Conservation (phyloP, 2,797 vertebrate genomes). For the Sebastolobus altivelis region DNA sequence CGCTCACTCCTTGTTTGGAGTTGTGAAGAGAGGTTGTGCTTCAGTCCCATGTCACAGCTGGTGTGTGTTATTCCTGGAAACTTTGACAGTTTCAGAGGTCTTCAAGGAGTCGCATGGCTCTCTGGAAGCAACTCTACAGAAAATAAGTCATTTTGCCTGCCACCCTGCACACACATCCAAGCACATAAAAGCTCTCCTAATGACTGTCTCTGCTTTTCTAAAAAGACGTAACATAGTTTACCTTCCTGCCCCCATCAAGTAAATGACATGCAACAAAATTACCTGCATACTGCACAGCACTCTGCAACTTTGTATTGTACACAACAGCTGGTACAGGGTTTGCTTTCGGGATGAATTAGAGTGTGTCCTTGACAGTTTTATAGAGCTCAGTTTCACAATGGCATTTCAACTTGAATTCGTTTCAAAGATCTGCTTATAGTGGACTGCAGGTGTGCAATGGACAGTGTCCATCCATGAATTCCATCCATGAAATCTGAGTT, state of each 20-base stretch:
- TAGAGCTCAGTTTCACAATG: slow-evolving; percentile 34
- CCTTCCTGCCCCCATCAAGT: not conserved
- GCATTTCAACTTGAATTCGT: slow-evolving; percentile 42
- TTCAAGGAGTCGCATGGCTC: slow-evolving; percentile 77
- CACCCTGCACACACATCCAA: slow-evolving; percentile 33
- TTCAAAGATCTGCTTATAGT: slow-evolving; percentile 35
- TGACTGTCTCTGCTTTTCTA: not conserved
- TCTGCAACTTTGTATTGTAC: not conserved
- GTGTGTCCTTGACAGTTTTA: slow-evolving; percentile 17
- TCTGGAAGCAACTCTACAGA: slow-evolving; percentile 74
- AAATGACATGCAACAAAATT: not conserved
- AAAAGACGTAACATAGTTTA: not conserved
- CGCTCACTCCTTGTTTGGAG: slow-evolving; percentile 56
- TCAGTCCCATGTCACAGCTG: slow-evolving; percentile 80
- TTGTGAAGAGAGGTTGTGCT: slow-evolving; percentile 64
- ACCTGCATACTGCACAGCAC: not conserved
- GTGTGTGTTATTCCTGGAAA: slow-evolving; percentile 79
- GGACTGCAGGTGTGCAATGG: slow-evolving; percentile 33
- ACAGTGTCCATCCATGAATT: slow-evolving; percentile 24
- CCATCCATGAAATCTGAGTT: slow-evolving; percentile 37
- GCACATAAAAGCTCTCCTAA: slow-evolving; percentile 8
- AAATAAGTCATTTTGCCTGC: slow-evolving; percentile 39
- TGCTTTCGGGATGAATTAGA: slow-evolving; percentile 22
- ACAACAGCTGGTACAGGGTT: slow-evolving; percentile 13
- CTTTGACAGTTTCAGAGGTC: slow-evolving; percentile 79